Evolutionary conservation across 2,113 vertebrate genomes (phyloP), one percentile per base, ranked within the genome.

Genomic region (Argyrosomus japonicus): DNA sequence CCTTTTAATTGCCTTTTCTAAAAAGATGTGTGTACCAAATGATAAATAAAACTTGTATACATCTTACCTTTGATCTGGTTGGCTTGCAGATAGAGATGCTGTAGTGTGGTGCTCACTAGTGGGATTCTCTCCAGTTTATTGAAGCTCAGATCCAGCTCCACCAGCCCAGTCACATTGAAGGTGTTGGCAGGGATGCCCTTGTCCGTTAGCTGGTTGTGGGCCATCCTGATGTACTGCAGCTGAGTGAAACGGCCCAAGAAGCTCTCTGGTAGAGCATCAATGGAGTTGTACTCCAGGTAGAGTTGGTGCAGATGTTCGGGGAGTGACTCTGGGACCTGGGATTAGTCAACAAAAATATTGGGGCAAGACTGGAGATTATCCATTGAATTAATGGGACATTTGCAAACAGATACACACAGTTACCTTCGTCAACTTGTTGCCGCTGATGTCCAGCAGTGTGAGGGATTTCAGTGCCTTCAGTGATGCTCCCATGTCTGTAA

Each of bases 121-220:
- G 98, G 98, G 74, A 99, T 99, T 87, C 96, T 96, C 95, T 97
- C 97, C 73, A 99, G 95, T 83, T 96, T 96, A 93, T 99, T 99
- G 93, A 96, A 99, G 79, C 97, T 98, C 21, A 99, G 96, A 78
- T 99, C 98, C 18, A 99, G 95, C 91, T 99, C 98, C 1, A 99
- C 96, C 86, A 99, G 91, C 79, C 96, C 97, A 53, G 95, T 97
- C 92, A 97, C 94, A 25, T 99, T 99, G 87, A 99, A 99, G 36
- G 96, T 95, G 93, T 97, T 97, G 54, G 94, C 72, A 2, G 97
- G 95, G 73, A 99, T 95, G 0, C 97, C 97, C 0, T 95, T 96
- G 84, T 97, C 96, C 48, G 97, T 98, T 18, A 99, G 94, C 75
- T 95, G 91, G 83, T 99, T 99, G 92, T 98, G 97, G 7, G 97